A percentile compares a stretch with the other conserved stretches of the same genome.
These are phyloP conservation scores for Pissodes strobi DNA, from an alignment of 1,140 invertebrate genomes.

Conservation along the genomic window DNA sequence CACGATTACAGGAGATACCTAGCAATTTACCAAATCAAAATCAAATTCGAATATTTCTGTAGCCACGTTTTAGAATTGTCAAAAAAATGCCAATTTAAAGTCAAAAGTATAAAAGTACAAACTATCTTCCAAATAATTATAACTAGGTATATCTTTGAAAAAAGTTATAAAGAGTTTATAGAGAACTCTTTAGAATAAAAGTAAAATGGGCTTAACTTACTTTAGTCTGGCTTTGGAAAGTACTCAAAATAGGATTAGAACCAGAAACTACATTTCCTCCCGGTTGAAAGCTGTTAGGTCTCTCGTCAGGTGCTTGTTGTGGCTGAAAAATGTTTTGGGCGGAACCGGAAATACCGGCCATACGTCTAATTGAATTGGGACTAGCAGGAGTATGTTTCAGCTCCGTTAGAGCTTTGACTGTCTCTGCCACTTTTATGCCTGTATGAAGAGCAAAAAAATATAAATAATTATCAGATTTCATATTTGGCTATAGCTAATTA, in stretches of 20 bases:
- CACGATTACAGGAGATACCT: too few species aligned
- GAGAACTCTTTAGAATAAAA: too few species aligned
- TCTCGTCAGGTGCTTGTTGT: slow-evolving; percentile 43
- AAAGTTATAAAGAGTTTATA: too few species aligned
- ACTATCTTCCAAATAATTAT: too few species aligned
- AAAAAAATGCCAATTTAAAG: too few species aligned
- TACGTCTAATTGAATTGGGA: slow-evolving; percentile 73
- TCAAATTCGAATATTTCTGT: too few species aligned
- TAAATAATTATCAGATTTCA: neutral
- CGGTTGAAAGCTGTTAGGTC: slow-evolving; percentile 39
- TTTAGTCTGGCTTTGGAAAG: slow-evolving; percentile 60
- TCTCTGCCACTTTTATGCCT: slow-evolving; percentile 78
- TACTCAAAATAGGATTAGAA: slow-evolving; percentile 54
- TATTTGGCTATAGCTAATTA: too few species aligned
- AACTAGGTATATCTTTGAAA: too few species aligned
- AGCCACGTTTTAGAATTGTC: too few species aligned
- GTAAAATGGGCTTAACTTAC: too few species aligned
- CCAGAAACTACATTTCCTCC: slow-evolving; percentile 26
- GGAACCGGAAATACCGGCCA: slow-evolving; percentile 54
- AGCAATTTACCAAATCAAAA: too few species aligned
- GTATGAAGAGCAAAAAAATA: neutral
- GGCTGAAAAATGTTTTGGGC: slow-evolving; percentile 47
- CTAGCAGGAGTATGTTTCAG: slow-evolving; percentile 84
- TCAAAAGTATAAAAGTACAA: too few species aligned
- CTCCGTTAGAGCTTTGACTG: slow-evolving; percentile 82